Evolutionary conservation across 2,888 invertebrate species (phyloP).

Genomic region (Lepidonotus clava): DNA sequence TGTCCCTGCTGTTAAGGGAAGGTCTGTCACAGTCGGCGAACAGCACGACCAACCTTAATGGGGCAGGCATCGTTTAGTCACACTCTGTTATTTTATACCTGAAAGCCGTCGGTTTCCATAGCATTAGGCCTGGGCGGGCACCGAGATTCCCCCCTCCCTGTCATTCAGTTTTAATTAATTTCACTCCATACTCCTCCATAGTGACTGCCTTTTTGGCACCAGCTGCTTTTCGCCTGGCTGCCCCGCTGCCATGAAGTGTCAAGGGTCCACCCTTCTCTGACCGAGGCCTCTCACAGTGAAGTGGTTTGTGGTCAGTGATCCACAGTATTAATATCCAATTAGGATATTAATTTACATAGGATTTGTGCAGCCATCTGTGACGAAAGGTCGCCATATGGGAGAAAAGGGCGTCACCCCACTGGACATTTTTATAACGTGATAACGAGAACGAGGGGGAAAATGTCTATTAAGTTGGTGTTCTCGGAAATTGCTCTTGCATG

Average conservation of each 20-base stretch:
- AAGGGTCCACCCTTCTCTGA: background rate
- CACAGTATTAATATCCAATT: constrained; percentile 29
- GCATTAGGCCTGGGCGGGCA: background rate
- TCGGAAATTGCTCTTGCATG: too few relatives aligned
- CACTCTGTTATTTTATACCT: background rate
- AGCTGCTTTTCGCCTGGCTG: background rate
- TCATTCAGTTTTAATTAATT: background rate
- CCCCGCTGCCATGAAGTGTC: background rate
- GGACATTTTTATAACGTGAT: too few relatives aligned
- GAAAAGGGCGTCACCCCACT: too few relatives aligned
- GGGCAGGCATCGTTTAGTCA: constrained; percentile 17
- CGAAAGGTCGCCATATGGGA: background rate
- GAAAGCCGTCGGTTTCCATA: constrained; percentile 1
- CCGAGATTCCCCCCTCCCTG: background rate
- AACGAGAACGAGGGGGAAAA: too few relatives aligned
- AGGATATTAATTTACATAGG: constrained; percentile 41
- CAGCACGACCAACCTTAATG: too few relatives aligned
- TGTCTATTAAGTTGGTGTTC: too few relatives aligned
- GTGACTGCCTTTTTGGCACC: background rate
- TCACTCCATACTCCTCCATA: background rate
- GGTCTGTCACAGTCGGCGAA: too few relatives aligned
- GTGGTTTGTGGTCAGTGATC: background rate
- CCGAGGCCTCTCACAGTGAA: too few relatives aligned
- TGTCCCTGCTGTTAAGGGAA: too few relatives aligned
- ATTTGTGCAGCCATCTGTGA: constrained; percentile 22